Percentiles rank a stretch among this genome's conserved stretches.
Evolutionary conservation across 2,888 invertebrate species (phyloP).

Genomic region (Gastrophysa polygoni): DNA sequence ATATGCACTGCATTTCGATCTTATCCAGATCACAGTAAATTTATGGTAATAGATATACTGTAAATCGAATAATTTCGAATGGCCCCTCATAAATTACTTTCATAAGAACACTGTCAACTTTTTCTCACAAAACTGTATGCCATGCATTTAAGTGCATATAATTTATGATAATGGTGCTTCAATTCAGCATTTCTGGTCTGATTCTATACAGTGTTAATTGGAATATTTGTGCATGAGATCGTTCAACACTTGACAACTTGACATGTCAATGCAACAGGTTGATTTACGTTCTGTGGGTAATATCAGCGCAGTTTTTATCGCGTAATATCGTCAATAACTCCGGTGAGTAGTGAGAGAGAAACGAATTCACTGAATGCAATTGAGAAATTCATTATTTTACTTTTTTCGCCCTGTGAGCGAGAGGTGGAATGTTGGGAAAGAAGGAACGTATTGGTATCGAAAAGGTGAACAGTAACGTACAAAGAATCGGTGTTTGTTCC

Average conservation of each 20-base stretch:
- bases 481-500: too few relatives aligned
- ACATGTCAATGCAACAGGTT: neutral
- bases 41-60: neutral
- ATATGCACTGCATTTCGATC: neutral
- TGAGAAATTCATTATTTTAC: neutral
- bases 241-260: neutral
- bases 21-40: neutral
- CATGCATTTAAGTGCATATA: conserved; percentile 11
- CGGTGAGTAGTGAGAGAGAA: too few relatives aligned
- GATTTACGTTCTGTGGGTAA: neutral
- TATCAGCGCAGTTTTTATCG: too few relatives aligned
- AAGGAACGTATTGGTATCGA: too few relatives aligned
- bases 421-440: too few relatives aligned
- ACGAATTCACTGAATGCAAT: neutral
- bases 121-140: neutral
- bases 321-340: too few relatives aligned
- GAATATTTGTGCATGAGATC: neutral
- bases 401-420: too few relatives aligned
- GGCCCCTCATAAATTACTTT: neutral
- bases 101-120: neutral
- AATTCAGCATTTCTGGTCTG: conserved; percentile 10
- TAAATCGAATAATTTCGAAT: neutral
- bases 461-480: too few relatives aligned
- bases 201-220: neutral
- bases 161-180: conserved; percentile 10